These are phyloP conservation scores for Acropora tenuis DNA, from an alignment of 64 coral and sea anemone species.

Conservation along the genomic window DNA sequence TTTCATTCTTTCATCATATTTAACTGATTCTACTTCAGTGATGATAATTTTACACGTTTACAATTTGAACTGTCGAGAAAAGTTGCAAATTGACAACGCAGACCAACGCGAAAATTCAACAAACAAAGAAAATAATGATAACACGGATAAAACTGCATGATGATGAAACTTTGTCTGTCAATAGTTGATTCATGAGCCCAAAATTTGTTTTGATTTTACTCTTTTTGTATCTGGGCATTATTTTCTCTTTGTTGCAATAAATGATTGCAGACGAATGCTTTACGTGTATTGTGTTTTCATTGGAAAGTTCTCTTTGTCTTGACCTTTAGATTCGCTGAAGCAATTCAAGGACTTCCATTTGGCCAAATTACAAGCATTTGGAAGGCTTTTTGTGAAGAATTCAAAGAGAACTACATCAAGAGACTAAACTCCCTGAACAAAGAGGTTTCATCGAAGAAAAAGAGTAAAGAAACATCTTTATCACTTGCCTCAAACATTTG, in stretches of 20 bases:
- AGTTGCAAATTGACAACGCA: no score
- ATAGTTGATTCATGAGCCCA: background rate
- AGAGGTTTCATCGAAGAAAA: background rate
- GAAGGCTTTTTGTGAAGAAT: conserved; percentile 41
- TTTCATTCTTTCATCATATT: background rate
- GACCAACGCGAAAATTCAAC: no score
- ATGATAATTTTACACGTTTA: no score
- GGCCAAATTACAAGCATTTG: conserved; percentile 41
- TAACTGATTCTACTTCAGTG: no score
- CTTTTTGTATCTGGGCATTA: background rate
- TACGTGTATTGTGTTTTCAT: no score
- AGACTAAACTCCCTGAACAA: background rate
- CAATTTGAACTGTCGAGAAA: no score
- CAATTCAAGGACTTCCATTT: conserved; percentile 41
- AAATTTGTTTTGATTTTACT: background rate
- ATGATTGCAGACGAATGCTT: no score
- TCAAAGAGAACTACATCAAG: conserved; percentile 19
- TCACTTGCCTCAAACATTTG: background rate
- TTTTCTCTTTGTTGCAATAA: no score
- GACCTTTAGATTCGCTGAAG: conserved; percentile 25
- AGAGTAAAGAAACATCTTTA: background rate
- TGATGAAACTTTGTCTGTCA: no score
- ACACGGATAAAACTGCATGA: no score
- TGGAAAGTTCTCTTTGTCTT: background rate
- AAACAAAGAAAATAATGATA: no score